Evolutionary conservation across 2,888 invertebrate species (phyloP), one percentile per base, ranked within the genome.

Genomic region (Celastrina argiolus): DNA sequence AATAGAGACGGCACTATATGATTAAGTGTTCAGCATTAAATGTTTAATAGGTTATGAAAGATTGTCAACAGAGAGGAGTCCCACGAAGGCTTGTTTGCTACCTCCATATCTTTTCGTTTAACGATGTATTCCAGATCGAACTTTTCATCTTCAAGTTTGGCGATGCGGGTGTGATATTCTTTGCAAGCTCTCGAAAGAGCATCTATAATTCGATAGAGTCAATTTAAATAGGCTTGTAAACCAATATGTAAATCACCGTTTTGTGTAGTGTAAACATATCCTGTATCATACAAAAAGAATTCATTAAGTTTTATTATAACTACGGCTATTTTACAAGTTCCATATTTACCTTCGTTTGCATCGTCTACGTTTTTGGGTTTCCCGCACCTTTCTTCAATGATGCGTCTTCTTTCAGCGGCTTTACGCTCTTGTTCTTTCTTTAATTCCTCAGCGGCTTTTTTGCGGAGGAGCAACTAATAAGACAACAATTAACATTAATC

Each of bases 381-480:
- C 85, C 98, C 98, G 88, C 97, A 97, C 86, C 98, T 95, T 89
- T 98, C 97, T 85, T 97, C 97, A 88, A 98, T 98, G 93, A 98
- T 97, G 86, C 97, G 96, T 93, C 98, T 97, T 89, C 98, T 96
- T 92, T 99, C 99, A 74, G 98, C 97, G 69, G 98, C 98, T 93
- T 99, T 99, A 87, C 97, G 96, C 92, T 99, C 98, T 92, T 99
- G 99, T 93, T 99, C 99, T 91, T 98, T 98, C 94, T 99, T 99
- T 93, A 99, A 92, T 92, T 99, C 99, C 91, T 99, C 99, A 79
- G 99, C 99, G 88, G 99, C 99, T 94, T 99, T 99, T 93, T 99
- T 98, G 96, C 99, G 98, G 93, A 99, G 94, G 94, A 99, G 94
- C 94, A 98, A 95, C 98, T 99, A 80, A 79, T n/a, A 7, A 63